Conservation (phyloP, 2,797 vertebrate species). For the Mormyrops boulengeri region DNA sequence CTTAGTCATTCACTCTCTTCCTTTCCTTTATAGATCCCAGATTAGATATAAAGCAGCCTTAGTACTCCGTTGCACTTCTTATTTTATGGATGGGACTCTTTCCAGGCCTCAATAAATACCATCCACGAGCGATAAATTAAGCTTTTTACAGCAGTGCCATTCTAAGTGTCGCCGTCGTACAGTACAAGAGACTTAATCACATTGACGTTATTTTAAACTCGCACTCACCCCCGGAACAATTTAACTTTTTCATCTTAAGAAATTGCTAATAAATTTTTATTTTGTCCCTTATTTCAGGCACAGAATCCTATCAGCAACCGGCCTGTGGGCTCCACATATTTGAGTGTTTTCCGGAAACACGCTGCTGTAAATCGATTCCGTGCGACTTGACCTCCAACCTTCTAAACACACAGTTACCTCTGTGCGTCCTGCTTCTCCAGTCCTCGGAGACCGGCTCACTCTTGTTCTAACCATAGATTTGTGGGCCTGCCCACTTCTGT, state of each 20-base stretch:
- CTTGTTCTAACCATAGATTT: constrained; percentile 3
- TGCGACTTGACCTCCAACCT: constrained; percentile 7
- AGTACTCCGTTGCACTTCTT: background rate
- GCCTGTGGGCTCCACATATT: background rate
- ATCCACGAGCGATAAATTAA: background rate
- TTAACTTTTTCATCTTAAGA: constrained; percentile 10
- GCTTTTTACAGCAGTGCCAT: background rate
- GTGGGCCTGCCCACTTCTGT: constrained; percentile 6
- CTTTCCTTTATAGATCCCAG: constrained; percentile 4
- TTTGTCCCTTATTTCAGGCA: background rate
- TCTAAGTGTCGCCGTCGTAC: background rate
- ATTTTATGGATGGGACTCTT: background rate
- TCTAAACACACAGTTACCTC: constrained; percentile 15
- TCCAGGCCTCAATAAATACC: constrained; percentile 8
- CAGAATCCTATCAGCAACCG: background rate
- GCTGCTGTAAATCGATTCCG: background rate
- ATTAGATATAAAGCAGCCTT: constrained; percentile 12
- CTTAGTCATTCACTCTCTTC: background rate
- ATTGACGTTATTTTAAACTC: constrained; percentile 9
- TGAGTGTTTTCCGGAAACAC: background rate
- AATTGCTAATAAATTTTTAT: constrained; percentile 10
- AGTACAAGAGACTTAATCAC: background rate
- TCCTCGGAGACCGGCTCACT: background rate
- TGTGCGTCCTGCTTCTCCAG: background rate
- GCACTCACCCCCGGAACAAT: background rate